Conservation (phyloP, 2,888 invertebrate species). For the Pocota personata region DNA sequence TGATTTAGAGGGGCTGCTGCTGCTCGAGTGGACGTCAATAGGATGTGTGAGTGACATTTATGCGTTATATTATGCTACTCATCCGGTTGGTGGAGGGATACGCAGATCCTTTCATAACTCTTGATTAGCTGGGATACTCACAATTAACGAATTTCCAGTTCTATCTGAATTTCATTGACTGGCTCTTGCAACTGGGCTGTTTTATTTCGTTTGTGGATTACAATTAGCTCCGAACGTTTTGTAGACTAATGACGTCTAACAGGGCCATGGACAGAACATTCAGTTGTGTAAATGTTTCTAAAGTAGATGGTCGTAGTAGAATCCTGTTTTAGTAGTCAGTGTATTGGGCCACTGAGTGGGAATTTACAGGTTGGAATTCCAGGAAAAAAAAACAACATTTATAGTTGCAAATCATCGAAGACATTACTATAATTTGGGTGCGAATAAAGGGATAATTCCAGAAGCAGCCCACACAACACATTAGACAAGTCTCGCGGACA, state of each 20-base stretch:
- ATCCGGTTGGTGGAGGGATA: slow-evolving; percentile 33
- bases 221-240: not conserved
- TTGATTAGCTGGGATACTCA: slow-evolving; percentile 62
- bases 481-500: no score
- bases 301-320: no score
- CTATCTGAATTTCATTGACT: slow-evolving; percentile 24
- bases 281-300: no score
- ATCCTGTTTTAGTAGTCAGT: no score
- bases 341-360: no score
- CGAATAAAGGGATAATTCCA: no score
- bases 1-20: slow-evolving; percentile 53
- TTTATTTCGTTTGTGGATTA: not conserved
- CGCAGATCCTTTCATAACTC: slow-evolving; percentile 38
- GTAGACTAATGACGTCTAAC: not conserved
- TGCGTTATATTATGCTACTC: slow-evolving; percentile 64
- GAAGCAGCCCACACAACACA: no score
- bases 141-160: slow-evolving; percentile 63
- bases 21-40: slow-evolving; percentile 65
- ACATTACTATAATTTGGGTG: no score
- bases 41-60: slow-evolving; percentile 72
- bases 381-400: no score
- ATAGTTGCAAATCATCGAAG: no score
- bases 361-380: no score
- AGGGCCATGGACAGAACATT: no score
- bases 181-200: not conserved